These are phyloP conservation scores for Bothrops alternatus DNA, from an alignment of 2,797 vertebrate species.

Conservation along the genomic window DNA sequence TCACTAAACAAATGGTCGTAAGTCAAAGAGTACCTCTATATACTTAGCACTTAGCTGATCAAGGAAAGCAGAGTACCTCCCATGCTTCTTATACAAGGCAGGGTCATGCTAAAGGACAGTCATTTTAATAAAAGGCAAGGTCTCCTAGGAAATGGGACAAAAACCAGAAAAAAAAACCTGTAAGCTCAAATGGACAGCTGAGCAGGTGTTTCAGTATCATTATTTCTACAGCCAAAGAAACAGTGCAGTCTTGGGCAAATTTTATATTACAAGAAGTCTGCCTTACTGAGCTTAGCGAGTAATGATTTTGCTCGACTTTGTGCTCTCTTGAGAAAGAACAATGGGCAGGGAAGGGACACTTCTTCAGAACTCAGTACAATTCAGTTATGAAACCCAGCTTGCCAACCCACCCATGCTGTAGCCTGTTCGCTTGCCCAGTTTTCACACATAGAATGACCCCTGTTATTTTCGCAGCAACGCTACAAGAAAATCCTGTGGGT, in stretches of 20 bases:
- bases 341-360: not conserved
- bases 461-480: not conserved
- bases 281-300: not conserved
- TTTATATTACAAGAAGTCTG: not conserved
- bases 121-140: not conserved
- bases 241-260: not conserved
- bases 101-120: not conserved
- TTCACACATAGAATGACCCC: not conserved
- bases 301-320: not conserved
- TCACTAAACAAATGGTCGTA: not conserved
- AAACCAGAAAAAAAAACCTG: not conserved
- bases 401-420: not conserved
- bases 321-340: not conserved
- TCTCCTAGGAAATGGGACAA: not conserved
- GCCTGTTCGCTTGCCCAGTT: not conserved
- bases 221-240: not conserved
- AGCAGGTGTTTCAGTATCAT: not conserved
- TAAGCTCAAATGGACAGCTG: not conserved
- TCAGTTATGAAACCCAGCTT: not conserved
- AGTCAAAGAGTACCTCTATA: not conserved
- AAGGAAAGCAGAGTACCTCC: not conserved
- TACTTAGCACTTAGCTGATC: not conserved
- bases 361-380: not conserved
- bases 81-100: not conserved
- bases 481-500: not conserved